Base-by-base conservation (phyloP, 2,888 invertebrate species). In the Mantis religiosa region DNA sequence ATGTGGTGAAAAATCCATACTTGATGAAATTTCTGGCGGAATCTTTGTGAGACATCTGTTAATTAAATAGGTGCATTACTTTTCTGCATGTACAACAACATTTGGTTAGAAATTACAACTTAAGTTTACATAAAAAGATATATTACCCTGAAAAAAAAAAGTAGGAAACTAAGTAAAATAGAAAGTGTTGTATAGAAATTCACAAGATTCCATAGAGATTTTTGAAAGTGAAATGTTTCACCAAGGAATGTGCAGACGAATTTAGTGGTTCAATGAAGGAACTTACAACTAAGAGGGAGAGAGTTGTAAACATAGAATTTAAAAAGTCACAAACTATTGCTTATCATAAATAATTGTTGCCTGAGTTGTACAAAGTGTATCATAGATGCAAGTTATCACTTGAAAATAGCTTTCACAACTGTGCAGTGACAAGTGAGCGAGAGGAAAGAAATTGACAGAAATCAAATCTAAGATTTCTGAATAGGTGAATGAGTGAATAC, bases 281-380 rank as follows among this genome's bases (percentile, higher is more conserved):
- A 71, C 54, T 71, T 71, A 3, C 54, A 71, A 25, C 25, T 20
- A 0, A 20, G 20, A 6, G 20, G 3, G 25, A 25, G 54, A 20
- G 54, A 30, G 82, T 4, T 82, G 81, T 87, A 82, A 86, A 28
- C 71, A 71, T n/a, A 86, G 81, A 86, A 28, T 86, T 9, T 41
- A 41, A 41, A 41, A 27, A 86, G 81, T 81, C 87, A 82, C 30
- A 82, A 82, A 30, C 27, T 82, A 34, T 54, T 47, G 85, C 85
- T 85, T 85, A 15, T 85, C 30, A 12, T 87, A 30, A 47, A 27
- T 81, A 27, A 54, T 71, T 86, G 86, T 82, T 87, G 82, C 87
- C 30, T 82, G 34, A 82, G 87, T 82, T 87, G 87, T 87, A 87
- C 87, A 87, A 87, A 87, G 82, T 87, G 87, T 87, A 87, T 87